These are phyloP conservation scores for Bibio marci DNA, from an alignment of 2,888 invertebrate genomes.

Conservation along the genomic window DNA sequence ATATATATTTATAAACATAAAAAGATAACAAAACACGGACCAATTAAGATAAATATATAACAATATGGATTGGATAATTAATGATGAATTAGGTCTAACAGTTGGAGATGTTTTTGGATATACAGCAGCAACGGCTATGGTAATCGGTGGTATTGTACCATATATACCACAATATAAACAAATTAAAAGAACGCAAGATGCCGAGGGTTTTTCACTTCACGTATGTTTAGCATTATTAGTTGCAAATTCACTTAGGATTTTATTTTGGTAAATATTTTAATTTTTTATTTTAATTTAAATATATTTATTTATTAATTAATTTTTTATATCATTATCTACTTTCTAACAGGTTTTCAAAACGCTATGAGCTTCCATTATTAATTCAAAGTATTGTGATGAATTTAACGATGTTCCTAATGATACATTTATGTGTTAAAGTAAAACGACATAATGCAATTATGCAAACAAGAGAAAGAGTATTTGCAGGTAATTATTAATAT, in stretches of 20 bases:
- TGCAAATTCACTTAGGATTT: constrained; percentile 90
- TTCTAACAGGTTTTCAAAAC: constrained; percentile 84
- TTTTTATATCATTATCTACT: constrained; percentile 11
- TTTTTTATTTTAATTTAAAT: background rate
- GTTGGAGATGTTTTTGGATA: constrained; percentile 61
- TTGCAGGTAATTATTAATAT: constrained; percentile 50
- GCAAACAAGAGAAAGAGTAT: constrained; percentile 57
- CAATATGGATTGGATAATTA: constrained; percentile 72
- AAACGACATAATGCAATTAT: constrained; percentile 65
- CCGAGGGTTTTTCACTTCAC: constrained; percentile 92
- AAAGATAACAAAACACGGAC: too few species aligned
- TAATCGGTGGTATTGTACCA: constrained; percentile 87
- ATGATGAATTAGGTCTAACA: constrained; percentile 54
- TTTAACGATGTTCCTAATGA: constrained; percentile 87
- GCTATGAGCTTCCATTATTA: constrained; percentile 86
- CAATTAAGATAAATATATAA: too few species aligned
- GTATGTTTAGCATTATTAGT: constrained; percentile 89
- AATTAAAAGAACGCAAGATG: constrained; percentile 77
- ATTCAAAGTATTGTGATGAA: constrained; percentile 97
- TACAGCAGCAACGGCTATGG: constrained; percentile 76
- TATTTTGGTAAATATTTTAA: constrained; percentile 74
- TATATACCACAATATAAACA: constrained; percentile 93
- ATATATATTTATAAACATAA: too few species aligned
- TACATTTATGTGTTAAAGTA: constrained; percentile 79
- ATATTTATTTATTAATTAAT: background rate